These are phyloP conservation scores for Crioceris asparagi DNA, from an alignment of 2,888 invertebrate genomes.

Conservation along the genomic window DNA sequence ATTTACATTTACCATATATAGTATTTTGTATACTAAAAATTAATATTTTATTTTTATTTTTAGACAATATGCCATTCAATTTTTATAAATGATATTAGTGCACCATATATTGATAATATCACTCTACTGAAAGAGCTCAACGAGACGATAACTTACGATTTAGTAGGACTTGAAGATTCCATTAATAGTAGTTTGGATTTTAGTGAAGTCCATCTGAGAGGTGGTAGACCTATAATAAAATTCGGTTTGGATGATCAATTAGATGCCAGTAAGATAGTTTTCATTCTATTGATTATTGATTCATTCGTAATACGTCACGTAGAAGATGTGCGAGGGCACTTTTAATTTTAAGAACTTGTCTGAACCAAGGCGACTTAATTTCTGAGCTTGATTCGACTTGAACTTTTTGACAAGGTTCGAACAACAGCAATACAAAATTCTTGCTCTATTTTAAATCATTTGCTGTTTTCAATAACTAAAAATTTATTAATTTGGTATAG, in stretches of 20 bases:
- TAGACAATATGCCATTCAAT: conserved; percentile 61
- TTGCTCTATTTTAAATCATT: no score
- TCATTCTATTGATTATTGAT: conserved; percentile 2
- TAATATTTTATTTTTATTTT: conserved; percentile 19
- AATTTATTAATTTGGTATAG: no score
- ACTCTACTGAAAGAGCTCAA: conserved; percentile 44
- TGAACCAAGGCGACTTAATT: no score
- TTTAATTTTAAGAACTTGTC: no score
- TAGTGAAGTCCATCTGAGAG: conserved; percentile 37
- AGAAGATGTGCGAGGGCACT: no score
- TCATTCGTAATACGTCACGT: no score
- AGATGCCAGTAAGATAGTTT: conserved; percentile 52
- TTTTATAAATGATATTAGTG: conserved; percentile 55
- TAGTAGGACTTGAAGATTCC: conserved; percentile 51
- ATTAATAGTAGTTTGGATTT: conserved; percentile 66
- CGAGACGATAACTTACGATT: conserved; percentile 41
- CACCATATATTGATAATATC: conserved; percentile 39
- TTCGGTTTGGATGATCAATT: conserved; percentile 63
- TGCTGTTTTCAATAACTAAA: no score
- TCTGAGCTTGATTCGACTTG: no score
- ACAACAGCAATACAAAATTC: no score
- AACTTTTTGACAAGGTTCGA: no score
- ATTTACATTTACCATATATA: no score
- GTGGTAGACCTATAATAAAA: conserved; percentile 62
- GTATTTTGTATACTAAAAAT: no score